These are phyloP conservation scores for Aphaenogaster ashmeadi DNA, from an alignment of 1,140 invertebrate genomes.

Conservation along the genomic window DNA sequence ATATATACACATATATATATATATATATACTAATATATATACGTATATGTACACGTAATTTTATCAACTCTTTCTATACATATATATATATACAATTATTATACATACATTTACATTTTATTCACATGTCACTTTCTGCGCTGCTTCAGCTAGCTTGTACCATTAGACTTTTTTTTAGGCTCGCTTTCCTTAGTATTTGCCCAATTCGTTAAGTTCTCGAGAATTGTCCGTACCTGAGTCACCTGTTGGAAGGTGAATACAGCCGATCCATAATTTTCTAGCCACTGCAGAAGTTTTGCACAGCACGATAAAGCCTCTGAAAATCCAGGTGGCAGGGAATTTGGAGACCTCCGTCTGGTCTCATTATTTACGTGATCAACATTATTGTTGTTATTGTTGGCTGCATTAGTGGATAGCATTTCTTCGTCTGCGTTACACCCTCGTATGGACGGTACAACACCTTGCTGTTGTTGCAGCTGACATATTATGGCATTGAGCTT, in stretches of 20 bases:
- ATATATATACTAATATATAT: background rate
- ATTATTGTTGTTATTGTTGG: conserved; percentile 13
- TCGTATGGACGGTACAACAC: background rate
- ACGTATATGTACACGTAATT: background rate
- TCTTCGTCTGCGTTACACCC: background rate
- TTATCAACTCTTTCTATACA: background rate
- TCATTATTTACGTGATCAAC: background rate
- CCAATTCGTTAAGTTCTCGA: background rate
- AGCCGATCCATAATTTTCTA: background rate
- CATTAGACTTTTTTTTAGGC: background rate
- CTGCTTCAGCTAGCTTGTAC: conserved; percentile 17
- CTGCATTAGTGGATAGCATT: background rate
- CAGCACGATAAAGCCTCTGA: too few relatives aligned
- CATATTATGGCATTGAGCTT: background rate
- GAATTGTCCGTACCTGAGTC: background rate
- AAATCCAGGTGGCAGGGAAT: background rate
- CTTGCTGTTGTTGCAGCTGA: background rate
- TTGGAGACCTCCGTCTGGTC: background rate
- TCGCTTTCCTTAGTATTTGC: background rate
- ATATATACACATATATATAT: background rate
- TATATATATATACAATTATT: background rate
- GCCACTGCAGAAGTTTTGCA: background rate
- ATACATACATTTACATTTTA: background rate
- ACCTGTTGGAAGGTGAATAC: background rate
- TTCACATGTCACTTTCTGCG: conserved; percentile 1